phyloP scores from a whole-genome alignment of 2,113 vertebrate species.

The Microcebus jonahi region DNA sequence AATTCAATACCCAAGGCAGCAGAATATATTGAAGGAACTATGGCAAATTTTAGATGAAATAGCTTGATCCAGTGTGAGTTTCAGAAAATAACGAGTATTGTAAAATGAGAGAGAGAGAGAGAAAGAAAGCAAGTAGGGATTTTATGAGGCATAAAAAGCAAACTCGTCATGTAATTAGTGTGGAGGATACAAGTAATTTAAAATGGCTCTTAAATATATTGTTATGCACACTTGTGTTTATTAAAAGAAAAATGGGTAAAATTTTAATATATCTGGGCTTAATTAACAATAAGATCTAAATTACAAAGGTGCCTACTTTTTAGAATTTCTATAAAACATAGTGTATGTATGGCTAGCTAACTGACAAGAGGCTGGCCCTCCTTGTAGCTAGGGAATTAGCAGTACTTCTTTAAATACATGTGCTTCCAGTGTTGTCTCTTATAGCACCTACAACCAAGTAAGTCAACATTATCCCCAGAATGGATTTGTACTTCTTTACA shows the following conservation, averaged over 20 bases:
- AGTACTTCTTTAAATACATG: not conserved
- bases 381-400: not conserved
- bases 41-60: conserved; percentile 71
- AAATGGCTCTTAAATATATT: not conserved
- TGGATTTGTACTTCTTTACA: not conserved
- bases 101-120: conserved; percentile 48
- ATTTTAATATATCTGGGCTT: not conserved
- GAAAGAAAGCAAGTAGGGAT: not conserved
- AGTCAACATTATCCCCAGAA: not conserved
- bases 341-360: not conserved
- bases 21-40: conserved; percentile 66
- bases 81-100: conserved; percentile 69
- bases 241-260: not conserved
- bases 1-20: conserved; percentile 46
- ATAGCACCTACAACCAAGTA: not conserved
- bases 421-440: not conserved
- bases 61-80: conserved; percentile 56
- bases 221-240: not conserved
- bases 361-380: not conserved
- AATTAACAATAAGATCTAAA: conserved; percentile 2
- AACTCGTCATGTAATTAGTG: not conserved
- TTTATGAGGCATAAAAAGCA: conserved; percentile 45
- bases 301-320: not conserved
- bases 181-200: not conserved
- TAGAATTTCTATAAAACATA: not conserved